Evolutionary conservation across 2,797 vertebrate species (phyloP).

Genomic region (Notolabrus celidotus): DNA sequence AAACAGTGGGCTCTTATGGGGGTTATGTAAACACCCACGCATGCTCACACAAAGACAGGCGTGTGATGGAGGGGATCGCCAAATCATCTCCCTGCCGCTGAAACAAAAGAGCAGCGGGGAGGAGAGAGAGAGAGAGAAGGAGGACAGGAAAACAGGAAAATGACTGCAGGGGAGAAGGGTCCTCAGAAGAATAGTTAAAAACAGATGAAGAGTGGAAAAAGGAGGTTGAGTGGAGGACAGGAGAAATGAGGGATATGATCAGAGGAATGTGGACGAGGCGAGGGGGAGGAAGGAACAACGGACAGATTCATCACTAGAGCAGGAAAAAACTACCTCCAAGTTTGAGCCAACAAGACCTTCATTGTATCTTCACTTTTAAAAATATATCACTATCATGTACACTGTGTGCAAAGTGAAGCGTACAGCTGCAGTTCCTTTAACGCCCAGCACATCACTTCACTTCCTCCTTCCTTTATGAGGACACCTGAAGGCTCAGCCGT

Average conservation of each 20-base stretch:
- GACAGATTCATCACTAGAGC: constrained; percentile 49
- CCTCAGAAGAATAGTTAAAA: constrained; percentile 45
- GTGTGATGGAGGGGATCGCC: constrained; percentile 22
- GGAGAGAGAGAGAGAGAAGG: not conserved
- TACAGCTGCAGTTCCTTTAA: too few relatives aligned
- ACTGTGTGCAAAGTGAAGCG: too few relatives aligned
- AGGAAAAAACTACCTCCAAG: too few relatives aligned
- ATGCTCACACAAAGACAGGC: constrained; percentile 53
- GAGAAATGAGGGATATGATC: constrained; percentile 31
- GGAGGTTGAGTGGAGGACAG: constrained; percentile 57
- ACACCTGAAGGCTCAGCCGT: constrained; percentile 58
- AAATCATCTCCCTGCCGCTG: not conserved
- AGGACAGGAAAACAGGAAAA: constrained; percentile 24
- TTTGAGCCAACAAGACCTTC: constrained; percentile 43
- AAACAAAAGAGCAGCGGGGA: constrained; percentile 53
- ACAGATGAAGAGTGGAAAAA: constrained; percentile 44
- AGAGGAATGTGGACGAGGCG: constrained; percentile 39
- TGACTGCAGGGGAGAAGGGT: constrained; percentile 38
- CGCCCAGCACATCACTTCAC: too few relatives aligned
- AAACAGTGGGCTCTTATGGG: constrained; percentile 69
- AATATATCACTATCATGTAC: too few relatives aligned
- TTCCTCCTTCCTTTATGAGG: constrained; percentile 62
- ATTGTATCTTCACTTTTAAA: constrained; percentile 21
- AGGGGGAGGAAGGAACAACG: constrained; percentile 41
- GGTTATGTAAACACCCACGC: constrained; percentile 74